Evolutionary conservation across 92 coral and sea anemone species (phyloP), one percentile per base, ranked within the genome.

Genomic region (Epizoanthus stellaris): DNA sequence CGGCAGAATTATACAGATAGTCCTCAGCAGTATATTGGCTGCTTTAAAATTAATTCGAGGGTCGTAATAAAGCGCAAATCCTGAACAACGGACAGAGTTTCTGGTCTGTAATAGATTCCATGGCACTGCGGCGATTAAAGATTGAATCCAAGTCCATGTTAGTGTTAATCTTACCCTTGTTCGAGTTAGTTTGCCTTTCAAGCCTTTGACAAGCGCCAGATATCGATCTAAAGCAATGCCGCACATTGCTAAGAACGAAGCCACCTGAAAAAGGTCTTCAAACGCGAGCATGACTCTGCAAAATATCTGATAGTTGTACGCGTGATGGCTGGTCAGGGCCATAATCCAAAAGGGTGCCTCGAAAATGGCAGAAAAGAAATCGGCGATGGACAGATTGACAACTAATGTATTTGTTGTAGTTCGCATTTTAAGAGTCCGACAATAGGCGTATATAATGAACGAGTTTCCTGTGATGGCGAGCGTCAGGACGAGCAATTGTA

Each of bases 191-290:
- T 84, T 85, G 9, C 98, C 75, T 25, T 94, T 69, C 64, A 87
- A 89, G 64, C 98, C 95, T 87, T 87, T 94, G 3, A 94, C 98
- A 9, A 94, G 90, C 4, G 90, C 87, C 42, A 91, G 77, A 47
- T 89, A 94, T 49, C 98, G 95, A 87, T 94, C 98, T 6, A 91
- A 14, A 4, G 98, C 95, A 38, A 94, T 89, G 21, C 95, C 95
- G 74, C 98, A 91, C 95, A 91, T 94, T 17, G 93, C 92, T 70
- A 94, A 61, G 13, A 91, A 88, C 13, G 98, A 94, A 8, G 91
- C 94, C 17, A 94, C 88, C 30, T 91, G 85, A 73, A 94, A 94
- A 21, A 91, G 73, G 74, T 94, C 95, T 75, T 89, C 91, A 59
- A 94, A 81, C 6, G 91, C 86, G 57, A 94, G 70, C 53, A 91